Conservation (phyloP, 2,113 vertebrate species). For the Scartelaos histophorus region DNA sequence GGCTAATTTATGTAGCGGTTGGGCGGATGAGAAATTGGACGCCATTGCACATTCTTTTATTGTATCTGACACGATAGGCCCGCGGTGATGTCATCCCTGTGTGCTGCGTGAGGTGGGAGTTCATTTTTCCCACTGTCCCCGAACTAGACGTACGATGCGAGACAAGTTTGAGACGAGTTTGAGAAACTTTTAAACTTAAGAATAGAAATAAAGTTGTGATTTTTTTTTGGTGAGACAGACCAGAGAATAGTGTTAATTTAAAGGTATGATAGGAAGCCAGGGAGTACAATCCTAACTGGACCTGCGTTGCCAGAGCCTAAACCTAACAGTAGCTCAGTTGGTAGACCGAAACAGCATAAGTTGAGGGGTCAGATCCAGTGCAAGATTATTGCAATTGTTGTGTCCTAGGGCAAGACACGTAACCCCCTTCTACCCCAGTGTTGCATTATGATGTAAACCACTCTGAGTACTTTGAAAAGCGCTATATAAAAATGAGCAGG, state of each 20-base stretch:
- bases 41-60: conserved; percentile 63
- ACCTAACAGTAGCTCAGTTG: too few relatives aligned
- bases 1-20: conserved; percentile 64
- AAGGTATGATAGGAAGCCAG: too few relatives aligned
- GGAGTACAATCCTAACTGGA: too few relatives aligned
- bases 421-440: too few relatives aligned
- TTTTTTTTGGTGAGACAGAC: background rate
- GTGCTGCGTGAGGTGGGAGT: conserved; percentile 48
- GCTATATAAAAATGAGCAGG: too few relatives aligned
- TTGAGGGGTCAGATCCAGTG: too few relatives aligned
- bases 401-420: too few relatives aligned
- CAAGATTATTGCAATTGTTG: too few relatives aligned
- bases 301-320: too few relatives aligned
- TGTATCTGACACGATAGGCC: conserved; percentile 64
- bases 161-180: conserved; percentile 29
- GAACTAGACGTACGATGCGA: conserved; percentile 10
- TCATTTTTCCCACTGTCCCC: conserved; percentile 48
- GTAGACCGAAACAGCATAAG: too few relatives aligned
- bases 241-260: background rate
- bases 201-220: background rate
- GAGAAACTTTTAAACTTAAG: background rate
- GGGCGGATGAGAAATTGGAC: conserved; percentile 39
- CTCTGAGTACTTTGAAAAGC: too few relatives aligned
- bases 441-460: too few relatives aligned
- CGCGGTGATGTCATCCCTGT: conserved; percentile 66